Base-by-base conservation (phyloP, 1,140 invertebrate species). In the Spodoptera frugiperda region DNA sequence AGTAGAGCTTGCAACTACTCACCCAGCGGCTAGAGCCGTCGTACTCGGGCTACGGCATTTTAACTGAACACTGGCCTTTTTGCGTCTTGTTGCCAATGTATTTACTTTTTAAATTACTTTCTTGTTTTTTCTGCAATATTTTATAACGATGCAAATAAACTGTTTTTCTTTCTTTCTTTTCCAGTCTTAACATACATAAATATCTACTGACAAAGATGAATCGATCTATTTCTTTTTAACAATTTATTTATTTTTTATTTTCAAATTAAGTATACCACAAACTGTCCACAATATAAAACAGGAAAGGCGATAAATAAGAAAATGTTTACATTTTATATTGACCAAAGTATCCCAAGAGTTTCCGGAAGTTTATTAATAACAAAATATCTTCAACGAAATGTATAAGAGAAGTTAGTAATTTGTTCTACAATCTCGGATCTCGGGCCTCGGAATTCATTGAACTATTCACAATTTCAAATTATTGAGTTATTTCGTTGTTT, bases 361-460 rank as follows among this genome's bases (percentile, higher is more conserved):
- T 48, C 44, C 12, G 61, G 12, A 59, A 65, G 44, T 65, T 65
- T 65, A 65, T 65, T 44, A 65, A 65, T 65, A 65, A 48, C 48
- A 21, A 48, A 65, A 65, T 48, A 48, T 48, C 44, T 65, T n/a
- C 44, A 61, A 48, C 44, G 8, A 48, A 44, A 65, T 15, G 14
- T 25, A 59, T 14, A 39, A 39, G 39, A 11, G 4, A 48, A 65
- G 17, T 48, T 65, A 49, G 48, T 48, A 15, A 48, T 46, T 39
- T 65, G 61, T 49, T 65, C 10, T 15, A 65, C 61, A 48, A 48
- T 65, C 61, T 48, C 25, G 12, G n/a, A 48, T 65, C 61, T 48
- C 25, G 12, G n/a, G 15, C 44, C 12, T 8, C 44, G 61, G 61
- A 48, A 46, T 39, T 39, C 33, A 1, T 6, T 10, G 9, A 39